Conservation (phyloP, 1,140 invertebrate species). For the Oedothorax gibbosus region DNA sequence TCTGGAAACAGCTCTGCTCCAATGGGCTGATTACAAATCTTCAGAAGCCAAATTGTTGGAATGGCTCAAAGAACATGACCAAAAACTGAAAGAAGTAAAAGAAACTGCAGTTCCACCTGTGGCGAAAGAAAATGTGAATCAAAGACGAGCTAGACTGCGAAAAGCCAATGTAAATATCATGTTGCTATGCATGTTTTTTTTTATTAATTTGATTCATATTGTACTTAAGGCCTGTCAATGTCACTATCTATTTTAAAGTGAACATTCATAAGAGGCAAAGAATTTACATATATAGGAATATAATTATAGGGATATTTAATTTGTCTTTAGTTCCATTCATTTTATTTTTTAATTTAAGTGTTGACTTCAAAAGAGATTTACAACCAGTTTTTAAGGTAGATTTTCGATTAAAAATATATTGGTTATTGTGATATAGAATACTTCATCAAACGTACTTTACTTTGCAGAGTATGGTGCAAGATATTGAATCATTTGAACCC, state of each 20-base stretch:
- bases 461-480: constrained; percentile 84
- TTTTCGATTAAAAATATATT: too few relatives aligned
- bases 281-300: too few relatives aligned
- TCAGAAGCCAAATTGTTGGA: constrained; percentile 90
- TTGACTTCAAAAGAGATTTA: too few relatives aligned
- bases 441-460: not conserved
- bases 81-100: constrained; percentile 92
- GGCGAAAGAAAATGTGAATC: constrained; percentile 57
- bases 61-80: constrained; percentile 95
- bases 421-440: too few relatives aligned
- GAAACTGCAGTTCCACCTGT: constrained; percentile 27
- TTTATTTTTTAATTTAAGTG: too few relatives aligned
- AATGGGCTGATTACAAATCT: constrained; percentile 96
- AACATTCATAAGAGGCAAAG: too few relatives aligned
- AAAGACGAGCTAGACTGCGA: constrained; percentile 51
- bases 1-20: constrained; percentile 88
- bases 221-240: too few relatives aligned
- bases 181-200: not conserved
- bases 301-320: too few relatives aligned
- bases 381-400: too few relatives aligned
- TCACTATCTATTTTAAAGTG: too few relatives aligned
- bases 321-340: too few relatives aligned
- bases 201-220: not conserved
- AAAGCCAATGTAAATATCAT: constrained; percentile 60
- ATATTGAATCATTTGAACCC: constrained; percentile 93